Evolutionary conservation across 2,113 vertebrate species (phyloP).

Genomic region (Heteronetta atricapilla): DNA sequence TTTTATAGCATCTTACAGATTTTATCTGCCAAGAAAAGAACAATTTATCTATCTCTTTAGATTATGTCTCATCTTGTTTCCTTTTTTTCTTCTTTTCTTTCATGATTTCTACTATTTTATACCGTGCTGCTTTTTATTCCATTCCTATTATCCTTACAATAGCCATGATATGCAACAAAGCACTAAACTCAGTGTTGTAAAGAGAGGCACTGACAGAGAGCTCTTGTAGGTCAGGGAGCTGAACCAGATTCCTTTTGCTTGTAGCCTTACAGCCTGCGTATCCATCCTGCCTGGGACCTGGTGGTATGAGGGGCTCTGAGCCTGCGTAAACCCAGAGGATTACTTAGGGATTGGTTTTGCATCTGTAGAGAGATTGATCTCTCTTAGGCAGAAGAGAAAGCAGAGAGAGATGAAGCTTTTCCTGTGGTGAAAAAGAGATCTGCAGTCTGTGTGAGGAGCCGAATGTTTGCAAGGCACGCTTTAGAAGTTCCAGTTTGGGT

Average conservation of each 20-base stretch:
- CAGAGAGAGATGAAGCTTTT: neutral
- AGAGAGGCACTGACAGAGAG: neutral
- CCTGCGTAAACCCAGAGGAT: neutral
- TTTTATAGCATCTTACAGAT: neutral
- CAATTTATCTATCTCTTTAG: slow-evolving; percentile 14
- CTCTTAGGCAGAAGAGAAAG: neutral
- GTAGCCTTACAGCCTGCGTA: neutral
- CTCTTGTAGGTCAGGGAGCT: neutral
- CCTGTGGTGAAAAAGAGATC: neutral
- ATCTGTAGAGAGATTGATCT: slow-evolving; percentile 2
- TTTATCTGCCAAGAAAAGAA: neutral
- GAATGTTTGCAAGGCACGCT: neutral
- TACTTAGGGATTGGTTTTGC: neutral
- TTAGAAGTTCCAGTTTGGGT: neutral
- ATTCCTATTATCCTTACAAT: slow-evolving; percentile 6
- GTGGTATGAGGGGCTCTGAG: neutral
- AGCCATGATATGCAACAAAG: neutral
- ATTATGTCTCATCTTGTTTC: neutral
- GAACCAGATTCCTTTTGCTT: neutral
- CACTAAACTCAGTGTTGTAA: neutral
- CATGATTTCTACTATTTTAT: slow-evolving; percentile 38
- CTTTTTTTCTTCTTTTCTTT: neutral
- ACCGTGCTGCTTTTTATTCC: neutral
- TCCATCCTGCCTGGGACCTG: neutral
- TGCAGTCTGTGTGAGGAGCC: neutral